phyloP scores from a whole-genome alignment of 2,888 invertebrate genomes.

The Buathra laborator region DNA sequence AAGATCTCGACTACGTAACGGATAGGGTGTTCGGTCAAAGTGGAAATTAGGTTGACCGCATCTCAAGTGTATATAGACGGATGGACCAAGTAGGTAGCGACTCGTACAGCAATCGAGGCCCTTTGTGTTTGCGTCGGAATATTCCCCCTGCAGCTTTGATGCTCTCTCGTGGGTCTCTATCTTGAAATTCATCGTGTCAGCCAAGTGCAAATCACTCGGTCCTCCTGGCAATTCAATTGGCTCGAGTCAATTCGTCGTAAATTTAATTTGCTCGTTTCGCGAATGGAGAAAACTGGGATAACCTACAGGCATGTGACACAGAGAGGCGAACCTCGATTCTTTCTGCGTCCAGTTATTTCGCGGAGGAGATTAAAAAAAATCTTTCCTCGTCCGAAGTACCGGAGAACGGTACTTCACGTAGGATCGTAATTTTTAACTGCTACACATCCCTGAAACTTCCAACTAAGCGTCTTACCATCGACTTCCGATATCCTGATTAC shows the following conservation, averaged over 20 bases:
- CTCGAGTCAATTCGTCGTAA: constrained; percentile 50
- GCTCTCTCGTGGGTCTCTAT: constrained; percentile 18
- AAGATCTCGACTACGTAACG: constrained; percentile 37
- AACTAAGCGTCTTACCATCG: not conserved
- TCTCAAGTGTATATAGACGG: constrained; percentile 11
- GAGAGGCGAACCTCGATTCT: not conserved
- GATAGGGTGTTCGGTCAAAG: constrained; percentile 48
- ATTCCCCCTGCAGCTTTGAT: constrained; percentile 13
- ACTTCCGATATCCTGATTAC: constrained; percentile 13
- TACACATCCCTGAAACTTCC: constrained; percentile 1
- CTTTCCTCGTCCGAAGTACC: not conserved
- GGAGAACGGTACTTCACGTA: not conserved
- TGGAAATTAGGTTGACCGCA: constrained; percentile 60
- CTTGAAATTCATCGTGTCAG: constrained; percentile 38
- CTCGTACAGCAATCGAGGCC: constrained; percentile 26
- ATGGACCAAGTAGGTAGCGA: constrained; percentile 28
- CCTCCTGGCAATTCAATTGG: constrained; percentile 5
- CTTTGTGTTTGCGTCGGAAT: constrained; percentile 38
- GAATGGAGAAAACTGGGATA: not conserved
- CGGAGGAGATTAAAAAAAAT: not conserved
- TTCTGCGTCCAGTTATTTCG: not conserved
- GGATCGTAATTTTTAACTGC: constrained; percentile 13
- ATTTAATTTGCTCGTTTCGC: constrained; percentile 27
- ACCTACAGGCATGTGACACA: not conserved
- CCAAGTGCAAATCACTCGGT: constrained; percentile 52